Evolutionary conservation across 2,888 invertebrate genomes (phyloP).

Genomic region (Boloria selene): DNA sequence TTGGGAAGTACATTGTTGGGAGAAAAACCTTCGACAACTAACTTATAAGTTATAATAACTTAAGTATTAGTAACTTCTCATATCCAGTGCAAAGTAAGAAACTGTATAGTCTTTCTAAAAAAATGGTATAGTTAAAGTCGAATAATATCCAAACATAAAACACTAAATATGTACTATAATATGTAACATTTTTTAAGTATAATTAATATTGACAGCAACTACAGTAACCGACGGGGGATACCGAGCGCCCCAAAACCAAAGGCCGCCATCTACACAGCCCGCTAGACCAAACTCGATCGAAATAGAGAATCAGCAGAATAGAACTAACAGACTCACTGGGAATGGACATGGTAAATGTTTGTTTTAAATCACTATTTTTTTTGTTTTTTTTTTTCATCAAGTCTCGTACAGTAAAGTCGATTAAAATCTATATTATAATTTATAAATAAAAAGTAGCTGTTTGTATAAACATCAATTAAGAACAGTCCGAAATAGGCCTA

Average conservation of each 20-base stretch:
- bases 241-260: conserved; percentile 56
- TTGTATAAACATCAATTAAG: neutral
- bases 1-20: too few species aligned
- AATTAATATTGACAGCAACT: conserved; percentile 53
- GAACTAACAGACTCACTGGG: conserved; percentile 70
- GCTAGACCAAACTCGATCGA: conserved; percentile 94
- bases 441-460: too few species aligned
- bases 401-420: neutral
- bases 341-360: conserved; percentile 67
- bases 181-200: neutral
- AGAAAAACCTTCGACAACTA: too few species aligned
- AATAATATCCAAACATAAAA: too few species aligned
- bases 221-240: conserved; percentile 72
- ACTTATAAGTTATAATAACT: too few species aligned
- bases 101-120: too few species aligned
- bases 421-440: neutral
- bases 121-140: too few species aligned
- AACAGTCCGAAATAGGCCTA: neutral
- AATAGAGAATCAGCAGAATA: conserved; percentile 84
- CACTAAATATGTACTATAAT: too few species aligned
- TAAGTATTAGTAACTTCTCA: too few species aligned
- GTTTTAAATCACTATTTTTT: neutral
- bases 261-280: conserved; percentile 80
- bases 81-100: too few species aligned
- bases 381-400: neutral